Percentiles rank a stretch among this genome's conserved stretches.
Conservation (phyloP, 1,140 invertebrate genomes). For the Zophobas morio region DNA sequence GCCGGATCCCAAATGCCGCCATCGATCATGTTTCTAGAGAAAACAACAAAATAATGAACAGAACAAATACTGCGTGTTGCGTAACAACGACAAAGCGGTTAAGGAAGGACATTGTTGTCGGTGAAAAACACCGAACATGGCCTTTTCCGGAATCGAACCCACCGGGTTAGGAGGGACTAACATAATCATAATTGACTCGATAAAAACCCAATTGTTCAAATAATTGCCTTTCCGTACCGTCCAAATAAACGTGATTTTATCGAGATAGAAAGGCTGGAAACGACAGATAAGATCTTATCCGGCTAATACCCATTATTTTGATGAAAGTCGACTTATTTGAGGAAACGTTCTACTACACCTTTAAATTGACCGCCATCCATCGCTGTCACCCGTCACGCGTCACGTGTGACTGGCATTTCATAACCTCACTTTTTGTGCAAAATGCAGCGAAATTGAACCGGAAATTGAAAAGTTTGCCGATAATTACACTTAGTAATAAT, state of each 20-base stretch:
- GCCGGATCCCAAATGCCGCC: background rate
- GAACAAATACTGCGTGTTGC: background rate
- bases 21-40: constrained; percentile 15
- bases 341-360: too few species aligned
- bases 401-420: background rate
- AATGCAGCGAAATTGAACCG: background rate
- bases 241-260: background rate
- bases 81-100: background rate
- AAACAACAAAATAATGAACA: constrained; percentile 20
- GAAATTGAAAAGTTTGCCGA: too few species aligned
- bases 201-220: constrained; percentile 16
- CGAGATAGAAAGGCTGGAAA: background rate
- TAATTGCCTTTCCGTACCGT: constrained; percentile 5
- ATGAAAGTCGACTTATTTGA: background rate
- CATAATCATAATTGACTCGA: constrained; percentile 7
- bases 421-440: background rate
- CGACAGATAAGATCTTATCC: background rate
- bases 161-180: background rate
- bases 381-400: background rate
- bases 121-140: background rate
- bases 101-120: constrained; percentile 4
- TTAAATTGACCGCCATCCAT: too few species aligned
- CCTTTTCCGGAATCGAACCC: background rate
- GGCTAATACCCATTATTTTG: background rate
- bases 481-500: too few species aligned